Conservation (phyloP, 2,888 invertebrate species). For the Thelaira solivaga region DNA sequence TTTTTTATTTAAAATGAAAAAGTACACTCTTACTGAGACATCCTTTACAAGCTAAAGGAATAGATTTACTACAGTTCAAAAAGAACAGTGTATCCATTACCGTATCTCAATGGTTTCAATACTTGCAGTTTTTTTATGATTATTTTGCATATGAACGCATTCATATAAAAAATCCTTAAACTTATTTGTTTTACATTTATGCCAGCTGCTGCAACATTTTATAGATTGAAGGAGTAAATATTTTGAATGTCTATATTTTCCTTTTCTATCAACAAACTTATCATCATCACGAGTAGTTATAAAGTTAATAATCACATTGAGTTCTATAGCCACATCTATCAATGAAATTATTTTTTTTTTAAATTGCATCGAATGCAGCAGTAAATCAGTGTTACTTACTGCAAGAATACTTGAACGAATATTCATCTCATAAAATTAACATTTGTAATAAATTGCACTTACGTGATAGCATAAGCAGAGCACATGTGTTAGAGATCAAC, state of each 20-base stretch:
- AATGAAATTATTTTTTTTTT: neutral
- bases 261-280: too few species aligned
- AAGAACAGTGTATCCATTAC: too few species aligned
- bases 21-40: too few species aligned
- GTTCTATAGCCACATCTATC: neutral
- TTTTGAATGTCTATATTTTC: too few species aligned
- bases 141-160: too few species aligned
- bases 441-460: conserved; percentile 74
- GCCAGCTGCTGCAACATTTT: neutral
- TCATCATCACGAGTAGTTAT: neutral
- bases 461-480: conserved; percentile 72
- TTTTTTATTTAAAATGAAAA: too few species aligned
- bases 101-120: too few species aligned
- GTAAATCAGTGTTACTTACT: conserved; percentile 30
- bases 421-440: conserved; percentile 73
- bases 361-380: conserved; percentile 3
- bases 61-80: too few species aligned
- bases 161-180: too few species aligned
- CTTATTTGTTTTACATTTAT: neutral
- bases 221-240: too few species aligned
- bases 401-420: neutral
- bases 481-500: neutral
- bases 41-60: too few species aligned
- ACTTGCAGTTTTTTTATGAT: too few species aligned
- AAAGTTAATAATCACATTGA: neutral